phyloP scores from a whole-genome alignment of 2,113 vertebrate species.

The Antechinus flavipes region DNA sequence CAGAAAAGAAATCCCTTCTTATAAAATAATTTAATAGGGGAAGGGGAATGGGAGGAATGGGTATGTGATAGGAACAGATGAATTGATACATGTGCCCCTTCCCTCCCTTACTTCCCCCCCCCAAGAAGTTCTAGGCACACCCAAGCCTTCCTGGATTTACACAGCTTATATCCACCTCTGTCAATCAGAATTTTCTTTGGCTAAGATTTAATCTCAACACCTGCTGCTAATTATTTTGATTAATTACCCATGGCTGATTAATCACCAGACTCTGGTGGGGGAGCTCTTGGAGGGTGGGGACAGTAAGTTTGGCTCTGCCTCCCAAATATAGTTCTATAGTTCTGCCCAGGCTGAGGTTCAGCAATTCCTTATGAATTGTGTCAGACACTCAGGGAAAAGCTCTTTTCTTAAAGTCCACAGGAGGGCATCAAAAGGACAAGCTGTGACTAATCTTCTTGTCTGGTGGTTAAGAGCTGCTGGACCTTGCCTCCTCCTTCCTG shows the following conservation, averaged over 20 bases:
- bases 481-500: neutral
- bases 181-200: neutral
- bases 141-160: neutral
- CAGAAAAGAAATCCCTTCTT: constrained; percentile 5
- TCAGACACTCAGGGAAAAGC: neutral
- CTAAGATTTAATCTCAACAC: neutral
- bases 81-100: neutral
- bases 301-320: neutral
- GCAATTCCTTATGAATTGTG: neutral
- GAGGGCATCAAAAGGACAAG: neutral
- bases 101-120: neutral
- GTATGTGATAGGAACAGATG: neutral
- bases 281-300: neutral
- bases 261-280: neutral
- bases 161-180: neutral
- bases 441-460: neutral
- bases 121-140: neutral
- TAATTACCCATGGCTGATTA: neutral
- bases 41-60: neutral
- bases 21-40: neutral
- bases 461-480: neutral
- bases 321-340: neutral
- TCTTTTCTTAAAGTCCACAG: neutral
- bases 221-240: neutral
- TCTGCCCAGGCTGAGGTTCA: neutral